These are phyloP conservation scores for Garrulus glandarius DNA, from an alignment of 2,797 vertebrate genomes.

Conservation along the genomic window DNA sequence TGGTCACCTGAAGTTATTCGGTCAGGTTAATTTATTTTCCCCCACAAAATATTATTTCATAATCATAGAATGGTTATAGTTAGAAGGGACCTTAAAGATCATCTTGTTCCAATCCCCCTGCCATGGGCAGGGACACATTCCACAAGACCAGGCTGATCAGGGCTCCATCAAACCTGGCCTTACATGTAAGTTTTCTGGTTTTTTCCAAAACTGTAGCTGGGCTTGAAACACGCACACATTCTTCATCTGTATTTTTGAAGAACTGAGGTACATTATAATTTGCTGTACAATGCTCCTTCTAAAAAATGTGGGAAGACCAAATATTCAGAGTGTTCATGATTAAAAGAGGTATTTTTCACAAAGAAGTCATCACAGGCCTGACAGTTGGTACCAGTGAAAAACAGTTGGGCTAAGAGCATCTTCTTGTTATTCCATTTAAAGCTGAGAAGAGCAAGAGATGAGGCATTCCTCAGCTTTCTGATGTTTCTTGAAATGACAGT, in stretches of 20 bases:
- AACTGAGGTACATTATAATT: background rate
- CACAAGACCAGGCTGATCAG: background rate
- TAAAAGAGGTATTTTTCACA: conserved; percentile 11
- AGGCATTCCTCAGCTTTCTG: background rate
- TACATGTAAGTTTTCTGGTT: background rate
- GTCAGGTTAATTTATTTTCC: background rate
- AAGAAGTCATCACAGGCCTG: background rate
- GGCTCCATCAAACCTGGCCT: background rate
- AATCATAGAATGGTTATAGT: background rate
- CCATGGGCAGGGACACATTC: background rate
- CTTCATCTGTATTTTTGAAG: background rate
- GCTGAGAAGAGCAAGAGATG: background rate
- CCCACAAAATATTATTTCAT: background rate
- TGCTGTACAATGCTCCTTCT: background rate
- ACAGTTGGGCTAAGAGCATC: background rate
- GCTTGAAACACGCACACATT: background rate
- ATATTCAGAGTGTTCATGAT: background rate
- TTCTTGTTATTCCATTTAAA: background rate
- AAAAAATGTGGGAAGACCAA: background rate
- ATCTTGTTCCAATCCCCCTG: background rate
- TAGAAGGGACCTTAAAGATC: background rate
- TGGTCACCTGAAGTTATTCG: background rate
- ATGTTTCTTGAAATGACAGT: background rate
- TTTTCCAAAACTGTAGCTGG: background rate
- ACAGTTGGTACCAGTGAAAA: background rate